These are phyloP conservation scores for Pachymerium ferrugineum DNA, from an alignment of 2,888 invertebrate species.

Conservation along the genomic window DNA sequence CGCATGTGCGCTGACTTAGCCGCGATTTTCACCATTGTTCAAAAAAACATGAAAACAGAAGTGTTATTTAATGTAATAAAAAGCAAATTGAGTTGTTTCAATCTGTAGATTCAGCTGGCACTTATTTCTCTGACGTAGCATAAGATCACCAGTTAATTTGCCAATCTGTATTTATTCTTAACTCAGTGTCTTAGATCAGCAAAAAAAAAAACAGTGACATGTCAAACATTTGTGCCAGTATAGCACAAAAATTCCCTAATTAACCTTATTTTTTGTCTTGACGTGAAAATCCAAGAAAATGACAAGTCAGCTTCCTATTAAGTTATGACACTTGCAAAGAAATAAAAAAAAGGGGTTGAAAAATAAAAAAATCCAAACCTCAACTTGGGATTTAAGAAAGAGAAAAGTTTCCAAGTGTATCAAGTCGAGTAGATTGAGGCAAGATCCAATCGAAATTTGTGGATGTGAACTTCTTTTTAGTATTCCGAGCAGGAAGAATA, in stretches of 20 bases:
- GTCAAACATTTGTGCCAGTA: neutral
- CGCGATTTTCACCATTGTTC: too few relatives aligned
- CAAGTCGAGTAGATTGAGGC: slow-evolving; percentile 12
- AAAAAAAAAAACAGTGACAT: neutral
- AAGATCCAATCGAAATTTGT: slow-evolving; percentile 21
- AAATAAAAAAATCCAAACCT: slow-evolving; percentile 5
- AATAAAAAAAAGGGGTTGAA: neutral
- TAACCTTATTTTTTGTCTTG: slow-evolving; percentile 1
- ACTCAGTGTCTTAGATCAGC: neutral
- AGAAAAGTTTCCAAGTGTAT: slow-evolving; percentile 21
- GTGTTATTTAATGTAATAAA: too few relatives aligned
- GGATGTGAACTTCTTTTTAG: slow-evolving; percentile 10
- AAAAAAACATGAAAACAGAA: too few relatives aligned
- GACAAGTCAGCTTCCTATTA: slow-evolving; percentile 18
- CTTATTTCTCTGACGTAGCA: neutral
- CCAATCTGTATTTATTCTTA: neutral
- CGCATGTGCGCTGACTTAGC: too few relatives aligned
- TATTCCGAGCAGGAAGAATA: slow-evolving; percentile 15
- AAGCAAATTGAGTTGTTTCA: too few relatives aligned
- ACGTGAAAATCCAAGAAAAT: slow-evolving; percentile 12
- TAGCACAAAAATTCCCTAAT: neutral
- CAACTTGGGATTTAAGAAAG: neutral
- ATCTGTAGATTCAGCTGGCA: too few relatives aligned
- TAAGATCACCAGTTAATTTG: neutral
- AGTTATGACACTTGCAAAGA: slow-evolving; percentile 5